Percentiles rank a stretch among this genome's conserved stretches.
phyloP scores from a whole-genome alignment of 1,140 invertebrate species.

The Tetranychus cinnabarinus region DNA sequence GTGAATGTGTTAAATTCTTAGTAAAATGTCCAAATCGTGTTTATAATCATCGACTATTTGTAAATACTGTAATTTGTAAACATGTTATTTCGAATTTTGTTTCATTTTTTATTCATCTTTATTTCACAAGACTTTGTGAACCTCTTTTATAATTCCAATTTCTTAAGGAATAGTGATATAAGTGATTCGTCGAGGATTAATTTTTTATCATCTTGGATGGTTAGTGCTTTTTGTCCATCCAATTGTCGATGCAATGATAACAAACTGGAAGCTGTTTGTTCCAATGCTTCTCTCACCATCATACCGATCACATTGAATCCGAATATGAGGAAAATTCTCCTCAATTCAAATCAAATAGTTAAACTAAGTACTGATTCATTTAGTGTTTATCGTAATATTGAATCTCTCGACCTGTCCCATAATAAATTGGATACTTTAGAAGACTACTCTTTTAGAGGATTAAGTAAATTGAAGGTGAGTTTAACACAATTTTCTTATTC shows the following conservation, averaged over 20 bases:
- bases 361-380: constrained; percentile 62
- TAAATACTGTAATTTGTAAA: no score
- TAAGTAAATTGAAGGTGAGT: constrained; percentile 33
- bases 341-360: constrained; percentile 51
- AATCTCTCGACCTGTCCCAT: constrained; percentile 53
- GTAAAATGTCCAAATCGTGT: no score
- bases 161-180: no score
- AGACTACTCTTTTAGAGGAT: constrained; percentile 40
- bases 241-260: constrained; percentile 64
- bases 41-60: no score
- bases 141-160: no score
- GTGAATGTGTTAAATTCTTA: no score
- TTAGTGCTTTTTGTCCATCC: constrained; percentile 30
- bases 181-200: no score
- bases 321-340: constrained; percentile 50
- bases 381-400: constrained; percentile 58
- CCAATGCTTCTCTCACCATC: constrained; percentile 55
- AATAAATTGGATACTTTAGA: constrained; percentile 51
- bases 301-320: constrained; percentile 75
- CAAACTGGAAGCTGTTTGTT: constrained; percentile 54
- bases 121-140: no score
- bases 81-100: no score
- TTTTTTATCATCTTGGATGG: no score
- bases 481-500: background rate
- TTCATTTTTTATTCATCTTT: no score